Conservation (phyloP, 1,140 invertebrate genomes). For the Holcopasites calliopsidis region DNA sequence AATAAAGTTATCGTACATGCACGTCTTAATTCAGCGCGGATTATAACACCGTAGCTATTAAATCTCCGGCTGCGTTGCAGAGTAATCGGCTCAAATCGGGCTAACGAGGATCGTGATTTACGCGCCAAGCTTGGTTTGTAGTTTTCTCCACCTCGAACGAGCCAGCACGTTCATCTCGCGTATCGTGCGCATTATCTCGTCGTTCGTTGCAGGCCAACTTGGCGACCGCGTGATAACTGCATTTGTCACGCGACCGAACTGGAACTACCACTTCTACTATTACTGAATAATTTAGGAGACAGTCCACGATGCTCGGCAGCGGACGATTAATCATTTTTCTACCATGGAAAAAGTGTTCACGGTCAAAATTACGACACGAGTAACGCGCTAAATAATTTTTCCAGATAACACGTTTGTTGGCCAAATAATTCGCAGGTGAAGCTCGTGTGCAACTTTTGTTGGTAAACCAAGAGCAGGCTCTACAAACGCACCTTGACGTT, state of each 20-base stretch:
- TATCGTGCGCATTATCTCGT: slow-evolving; percentile 46
- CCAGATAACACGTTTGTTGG: too few relatives aligned
- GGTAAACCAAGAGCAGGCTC: neutral
- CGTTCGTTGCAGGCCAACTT: neutral
- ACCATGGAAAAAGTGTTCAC: neutral
- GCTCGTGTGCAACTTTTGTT: neutral
- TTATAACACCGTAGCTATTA: slow-evolving; percentile 59
- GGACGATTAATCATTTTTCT: neutral
- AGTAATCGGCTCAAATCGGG: slow-evolving; percentile 63
- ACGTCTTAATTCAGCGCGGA: slow-evolving; percentile 44
- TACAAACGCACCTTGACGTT: slow-evolving; percentile 11
- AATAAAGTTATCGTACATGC: neutral
- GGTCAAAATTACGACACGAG: too few relatives aligned
- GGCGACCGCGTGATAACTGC: neutral
- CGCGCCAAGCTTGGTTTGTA: slow-evolving; percentile 48
- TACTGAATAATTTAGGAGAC: neutral
- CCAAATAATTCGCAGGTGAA: too few relatives aligned
- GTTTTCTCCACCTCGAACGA: slow-evolving; percentile 49
- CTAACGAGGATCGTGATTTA: slow-evolving; percentile 71
- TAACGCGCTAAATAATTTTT: too few relatives aligned
- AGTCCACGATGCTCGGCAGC: neutral
- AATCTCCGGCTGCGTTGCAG: slow-evolving; percentile 59
- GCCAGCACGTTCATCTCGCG: neutral
- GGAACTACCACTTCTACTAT: neutral
- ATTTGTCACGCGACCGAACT: neutral